phyloP scores from a whole-genome alignment of 2,797 vertebrate species.

The Eutrigla gurnardus region DNA sequence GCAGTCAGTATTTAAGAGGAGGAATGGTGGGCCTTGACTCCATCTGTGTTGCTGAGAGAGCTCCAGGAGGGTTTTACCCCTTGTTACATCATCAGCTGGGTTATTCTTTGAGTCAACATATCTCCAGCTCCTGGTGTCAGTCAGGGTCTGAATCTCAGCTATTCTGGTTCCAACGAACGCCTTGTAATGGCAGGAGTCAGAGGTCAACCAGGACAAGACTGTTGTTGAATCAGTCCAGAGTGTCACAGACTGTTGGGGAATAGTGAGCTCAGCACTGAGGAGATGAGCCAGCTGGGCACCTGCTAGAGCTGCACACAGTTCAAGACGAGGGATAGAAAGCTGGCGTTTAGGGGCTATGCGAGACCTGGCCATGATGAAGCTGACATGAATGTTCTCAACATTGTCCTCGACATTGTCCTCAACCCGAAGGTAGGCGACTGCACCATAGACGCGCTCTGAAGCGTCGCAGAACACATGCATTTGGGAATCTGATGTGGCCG shows the following conservation, averaged over 20 bases:
- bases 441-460: too few relatives aligned
- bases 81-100: neutral
- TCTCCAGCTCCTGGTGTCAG: neutral
- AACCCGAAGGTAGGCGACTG: too few relatives aligned
- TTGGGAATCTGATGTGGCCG: too few relatives aligned
- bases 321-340: too few relatives aligned
- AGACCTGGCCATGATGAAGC: too few relatives aligned
- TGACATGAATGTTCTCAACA: too few relatives aligned
- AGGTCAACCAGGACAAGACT: neutral
- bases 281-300: too few relatives aligned
- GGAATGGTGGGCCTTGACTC: slow-evolving; percentile 9
- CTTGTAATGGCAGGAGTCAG: neutral
- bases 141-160: slow-evolving; percentile 10
- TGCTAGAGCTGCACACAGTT: too few relatives aligned
- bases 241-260: slow-evolving; percentile 4
- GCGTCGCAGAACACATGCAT: too few relatives aligned
- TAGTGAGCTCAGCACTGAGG: too few relatives aligned
- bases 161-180: neutral
- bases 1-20: neutral
- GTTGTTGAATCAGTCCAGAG: neutral
- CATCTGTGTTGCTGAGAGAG: slow-evolving; percentile 4
- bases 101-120: slow-evolving; percentile 4
- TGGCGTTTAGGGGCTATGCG: too few relatives aligned
- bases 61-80: slow-evolving; percentile 5
- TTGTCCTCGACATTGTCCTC: too few relatives aligned